A percentile compares a stretch with the other conserved stretches of the same genome.
Conservation (phyloP, 2,113 vertebrate species). For the Ursus arctos region DNA sequence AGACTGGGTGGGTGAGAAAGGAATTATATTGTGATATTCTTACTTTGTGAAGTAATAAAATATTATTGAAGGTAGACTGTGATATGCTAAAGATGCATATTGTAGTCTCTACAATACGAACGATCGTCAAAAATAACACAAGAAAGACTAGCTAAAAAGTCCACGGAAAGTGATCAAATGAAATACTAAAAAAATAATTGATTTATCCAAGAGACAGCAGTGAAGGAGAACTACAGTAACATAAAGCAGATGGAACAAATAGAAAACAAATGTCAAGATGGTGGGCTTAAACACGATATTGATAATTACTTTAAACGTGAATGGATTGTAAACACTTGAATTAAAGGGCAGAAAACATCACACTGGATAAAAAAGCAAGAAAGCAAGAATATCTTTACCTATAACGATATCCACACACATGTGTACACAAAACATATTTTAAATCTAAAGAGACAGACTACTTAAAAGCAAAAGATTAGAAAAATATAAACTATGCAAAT, state of each 20-base stretch:
- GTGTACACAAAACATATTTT: neutral
- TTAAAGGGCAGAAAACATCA: constrained; percentile 25
- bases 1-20: neutral
- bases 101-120: neutral
- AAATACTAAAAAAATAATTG: neutral
- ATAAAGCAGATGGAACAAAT: neutral
- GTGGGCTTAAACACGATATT: neutral
- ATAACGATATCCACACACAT: neutral
- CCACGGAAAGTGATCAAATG: neutral
- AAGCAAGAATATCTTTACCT: neutral
- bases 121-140: neutral
- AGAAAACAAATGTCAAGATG: constrained; percentile 3
- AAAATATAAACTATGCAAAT: constrained; percentile 1
- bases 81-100: neutral
- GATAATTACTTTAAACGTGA: constrained; percentile 52
- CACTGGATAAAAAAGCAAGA: neutral
- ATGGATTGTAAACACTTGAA: neutral
- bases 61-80: neutral
- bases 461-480: constrained; percentile 21
- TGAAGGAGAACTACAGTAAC: neutral
- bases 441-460: neutral
- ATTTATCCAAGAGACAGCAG: neutral
- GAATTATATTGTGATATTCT: neutral
- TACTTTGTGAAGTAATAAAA: neutral
- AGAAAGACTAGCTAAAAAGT: neutral